phyloP scores from a whole-genome alignment of 2,888 invertebrate genomes.

The Dexiosoma caninum region DNA sequence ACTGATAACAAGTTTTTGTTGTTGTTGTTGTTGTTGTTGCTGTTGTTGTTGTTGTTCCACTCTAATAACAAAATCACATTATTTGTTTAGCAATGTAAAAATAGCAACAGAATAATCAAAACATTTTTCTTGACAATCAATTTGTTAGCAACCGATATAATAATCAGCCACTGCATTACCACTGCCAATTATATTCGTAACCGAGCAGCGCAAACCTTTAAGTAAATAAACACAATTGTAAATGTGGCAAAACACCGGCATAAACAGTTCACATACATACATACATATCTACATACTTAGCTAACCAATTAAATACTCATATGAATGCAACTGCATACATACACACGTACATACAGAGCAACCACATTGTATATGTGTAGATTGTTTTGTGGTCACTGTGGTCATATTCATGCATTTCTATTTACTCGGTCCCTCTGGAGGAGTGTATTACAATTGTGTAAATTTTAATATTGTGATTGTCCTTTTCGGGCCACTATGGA shows the following conservation, averaged over 20 bases:
- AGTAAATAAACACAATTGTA: slow-evolving; percentile 43
- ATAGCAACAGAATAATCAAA: not conserved
- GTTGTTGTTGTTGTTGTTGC: too few species aligned
- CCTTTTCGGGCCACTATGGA: slow-evolving; percentile 38
- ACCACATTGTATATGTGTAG: slow-evolving; percentile 23
- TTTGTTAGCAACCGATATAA: slow-evolving; percentile 45
- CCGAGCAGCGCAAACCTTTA: slow-evolving; percentile 31
- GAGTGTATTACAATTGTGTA: slow-evolving; percentile 39
- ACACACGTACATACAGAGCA: not conserved
- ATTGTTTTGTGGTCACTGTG: slow-evolving; percentile 59
- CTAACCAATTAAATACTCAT: slow-evolving; percentile 9
- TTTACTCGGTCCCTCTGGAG: slow-evolving; percentile 32
- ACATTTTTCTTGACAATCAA: slow-evolving; percentile 44
- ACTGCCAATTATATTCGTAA: slow-evolving; percentile 49
- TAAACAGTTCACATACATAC: too few species aligned
- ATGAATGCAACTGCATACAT: not conserved
- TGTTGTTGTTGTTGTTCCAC: too few species aligned
- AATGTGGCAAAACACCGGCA: not conserved
- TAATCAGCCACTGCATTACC: slow-evolving; percentile 48
- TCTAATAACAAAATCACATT: not conserved
- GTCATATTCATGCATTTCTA: slow-evolving; percentile 49
- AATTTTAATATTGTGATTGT: slow-evolving; percentile 40
- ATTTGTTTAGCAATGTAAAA: not conserved
- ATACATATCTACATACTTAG: not conserved
- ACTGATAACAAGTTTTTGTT: not conserved